phyloP scores from a whole-genome alignment of 2,797 vertebrate species.

The Enteromius anoplus region DNA sequence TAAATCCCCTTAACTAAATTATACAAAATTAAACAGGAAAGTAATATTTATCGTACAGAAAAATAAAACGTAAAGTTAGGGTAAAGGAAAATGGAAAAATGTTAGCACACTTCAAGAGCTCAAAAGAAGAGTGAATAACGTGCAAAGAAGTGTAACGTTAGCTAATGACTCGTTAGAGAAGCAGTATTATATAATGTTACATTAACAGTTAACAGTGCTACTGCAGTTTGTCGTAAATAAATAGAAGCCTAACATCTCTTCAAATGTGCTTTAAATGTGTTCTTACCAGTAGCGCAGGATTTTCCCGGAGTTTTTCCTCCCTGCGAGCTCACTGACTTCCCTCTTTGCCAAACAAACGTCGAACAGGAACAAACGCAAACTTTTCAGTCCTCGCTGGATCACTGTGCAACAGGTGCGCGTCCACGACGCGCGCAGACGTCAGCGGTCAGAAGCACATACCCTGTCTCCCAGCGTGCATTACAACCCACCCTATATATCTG shows the following conservation, averaged over 20 bases:
- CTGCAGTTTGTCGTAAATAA: too few relatives aligned
- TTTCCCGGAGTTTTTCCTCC: conserved; percentile 16
- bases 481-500: too few relatives aligned
- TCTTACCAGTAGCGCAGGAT: conserved; percentile 27
- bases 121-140: not conserved
- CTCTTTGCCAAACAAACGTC: conserved; percentile 32
- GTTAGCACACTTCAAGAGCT: too few relatives aligned
- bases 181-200: not conserved
- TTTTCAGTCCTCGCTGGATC: conserved; percentile 49
- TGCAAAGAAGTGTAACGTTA: too few relatives aligned
- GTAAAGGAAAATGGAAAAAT: not conserved
- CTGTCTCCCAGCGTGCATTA: too few relatives aligned
- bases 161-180: not conserved
- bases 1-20: not conserved
- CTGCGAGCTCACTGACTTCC: conserved; percentile 28
- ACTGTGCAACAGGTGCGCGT: conserved; percentile 69
- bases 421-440: conserved; percentile 40
- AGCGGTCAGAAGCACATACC: not conserved
- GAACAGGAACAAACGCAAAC: conserved; percentile 71
- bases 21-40: not conserved
- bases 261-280: not conserved
- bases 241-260: not conserved
- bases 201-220: not conserved
- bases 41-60: not conserved
- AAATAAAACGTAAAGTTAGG: not conserved